A percentile compares a stretch with the other conserved stretches of the same genome.
Evolutionary conservation across 1,140 invertebrate species (phyloP).

Genomic region (Apis cerana): DNA sequence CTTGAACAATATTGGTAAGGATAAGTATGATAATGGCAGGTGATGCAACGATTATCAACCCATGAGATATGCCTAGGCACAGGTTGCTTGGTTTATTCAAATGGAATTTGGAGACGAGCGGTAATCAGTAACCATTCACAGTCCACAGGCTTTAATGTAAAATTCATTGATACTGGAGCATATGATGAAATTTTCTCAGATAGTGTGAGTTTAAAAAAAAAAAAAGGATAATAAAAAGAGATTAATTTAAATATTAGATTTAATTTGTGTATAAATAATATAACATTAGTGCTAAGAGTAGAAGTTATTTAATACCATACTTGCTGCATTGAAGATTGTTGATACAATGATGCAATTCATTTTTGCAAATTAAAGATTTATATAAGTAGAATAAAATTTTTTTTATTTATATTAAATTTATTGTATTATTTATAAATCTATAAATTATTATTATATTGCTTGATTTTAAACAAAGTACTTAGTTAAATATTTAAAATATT

Average conservation of each 20-base stretch:
- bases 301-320: constrained; percentile 51
- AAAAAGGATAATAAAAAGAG: not conserved
- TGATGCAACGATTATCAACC: constrained; percentile 74
- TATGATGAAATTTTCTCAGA: constrained; percentile 73
- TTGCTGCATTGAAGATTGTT: constrained; percentile 36
- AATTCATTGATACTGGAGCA: constrained; percentile 83
- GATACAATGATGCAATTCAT: constrained; percentile 16
- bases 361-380: constrained; percentile 1
- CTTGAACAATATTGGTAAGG: constrained; percentile 54
- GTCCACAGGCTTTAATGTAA: constrained; percentile 71
- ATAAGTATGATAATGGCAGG: constrained; percentile 75
- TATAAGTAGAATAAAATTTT: constrained; percentile 33
- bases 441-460: constrained; percentile 42
- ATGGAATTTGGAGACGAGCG: constrained; percentile 75
- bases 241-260: constrained; percentile 38
- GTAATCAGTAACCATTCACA: constrained; percentile 73
- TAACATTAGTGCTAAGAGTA: constrained; percentile 29
- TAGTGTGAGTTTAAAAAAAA: constrained; percentile 72
- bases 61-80: constrained; percentile 74
- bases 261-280: constrained; percentile 3
- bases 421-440: not conserved
- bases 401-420: not conserved
- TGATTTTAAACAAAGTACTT: not conserved
- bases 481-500: constrained; percentile 14
- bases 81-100: constrained; percentile 76